Evolutionary conservation across 2,888 invertebrate species (phyloP).

Genomic region (Noctua janthe): DNA sequence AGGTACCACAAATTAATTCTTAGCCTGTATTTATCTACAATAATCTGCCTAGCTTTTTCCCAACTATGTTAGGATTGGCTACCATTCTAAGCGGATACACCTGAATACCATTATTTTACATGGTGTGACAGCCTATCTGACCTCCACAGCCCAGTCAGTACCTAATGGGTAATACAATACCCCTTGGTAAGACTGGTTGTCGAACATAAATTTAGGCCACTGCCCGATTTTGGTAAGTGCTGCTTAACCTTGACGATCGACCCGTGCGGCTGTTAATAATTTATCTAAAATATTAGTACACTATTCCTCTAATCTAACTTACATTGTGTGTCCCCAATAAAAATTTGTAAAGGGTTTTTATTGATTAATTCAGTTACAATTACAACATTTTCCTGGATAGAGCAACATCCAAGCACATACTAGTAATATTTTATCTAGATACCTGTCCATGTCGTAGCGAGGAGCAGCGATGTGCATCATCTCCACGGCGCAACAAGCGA

Average conservation of each 20-base stretch:
- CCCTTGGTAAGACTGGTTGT: background rate
- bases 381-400: background rate
- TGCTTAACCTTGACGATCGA: background rate
- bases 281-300: background rate
- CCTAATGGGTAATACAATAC: background rate
- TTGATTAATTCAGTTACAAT: background rate
- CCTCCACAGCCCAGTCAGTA: background rate
- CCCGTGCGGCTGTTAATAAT: background rate
- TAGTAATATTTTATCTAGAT: constrained; percentile 30
- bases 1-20: background rate
- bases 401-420: background rate
- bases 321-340: background rate
- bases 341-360: background rate
- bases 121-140: background rate
- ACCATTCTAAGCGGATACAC: background rate
- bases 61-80: background rate
- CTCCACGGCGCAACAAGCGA: constrained; percentile 99
- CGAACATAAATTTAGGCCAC: background rate
- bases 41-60: background rate
- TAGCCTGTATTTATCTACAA: background rate
- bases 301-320: background rate
- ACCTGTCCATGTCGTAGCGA: constrained; percentile 99
- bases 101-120: background rate
- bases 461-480: constrained; percentile 99
- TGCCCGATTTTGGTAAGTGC: background rate